A percentile compares a stretch with the other conserved stretches of the same genome.
phyloP scores from a whole-genome alignment of 2,888 invertebrate species.

The Machimus rusticus region DNA sequence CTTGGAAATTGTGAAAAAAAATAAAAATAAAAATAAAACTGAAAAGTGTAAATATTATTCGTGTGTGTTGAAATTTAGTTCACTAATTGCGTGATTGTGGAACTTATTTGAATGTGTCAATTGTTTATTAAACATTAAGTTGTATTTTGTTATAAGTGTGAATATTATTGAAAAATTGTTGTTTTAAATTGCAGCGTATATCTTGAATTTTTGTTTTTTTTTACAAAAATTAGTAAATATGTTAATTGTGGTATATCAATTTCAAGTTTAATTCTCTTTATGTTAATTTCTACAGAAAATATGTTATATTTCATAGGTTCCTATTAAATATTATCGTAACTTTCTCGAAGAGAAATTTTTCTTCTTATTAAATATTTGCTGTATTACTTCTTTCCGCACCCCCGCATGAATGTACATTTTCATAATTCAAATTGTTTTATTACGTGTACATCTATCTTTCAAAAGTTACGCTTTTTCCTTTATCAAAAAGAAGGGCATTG shows the following conservation, averaged over 20 bases:
- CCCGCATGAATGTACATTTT: not conserved
- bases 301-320: not conserved
- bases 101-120: conserved; percentile 30
- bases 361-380: not conserved
- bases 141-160: conserved; percentile 20
- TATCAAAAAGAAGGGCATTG: not conserved
- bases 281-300: not conserved
- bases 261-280: not conserved
- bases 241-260: not conserved
- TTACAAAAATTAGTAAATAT: not conserved
- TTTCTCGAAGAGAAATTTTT: not conserved
- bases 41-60: not conserved
- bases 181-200: not conserved
- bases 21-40: not conserved
- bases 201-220: not conserved
- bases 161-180: not conserved
- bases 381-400: not conserved
- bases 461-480: not conserved
- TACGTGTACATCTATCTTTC: not conserved
- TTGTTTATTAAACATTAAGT: not conserved
- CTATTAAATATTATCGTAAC: not conserved
- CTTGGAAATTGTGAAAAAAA: not conserved
- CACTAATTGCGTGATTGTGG: conserved; percentile 31
- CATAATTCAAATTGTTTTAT: not conserved
- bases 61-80: not conserved